These are phyloP conservation scores for Pampus argenteus DNA, from an alignment of 2,797 vertebrate species.

Conservation along the genomic window DNA sequence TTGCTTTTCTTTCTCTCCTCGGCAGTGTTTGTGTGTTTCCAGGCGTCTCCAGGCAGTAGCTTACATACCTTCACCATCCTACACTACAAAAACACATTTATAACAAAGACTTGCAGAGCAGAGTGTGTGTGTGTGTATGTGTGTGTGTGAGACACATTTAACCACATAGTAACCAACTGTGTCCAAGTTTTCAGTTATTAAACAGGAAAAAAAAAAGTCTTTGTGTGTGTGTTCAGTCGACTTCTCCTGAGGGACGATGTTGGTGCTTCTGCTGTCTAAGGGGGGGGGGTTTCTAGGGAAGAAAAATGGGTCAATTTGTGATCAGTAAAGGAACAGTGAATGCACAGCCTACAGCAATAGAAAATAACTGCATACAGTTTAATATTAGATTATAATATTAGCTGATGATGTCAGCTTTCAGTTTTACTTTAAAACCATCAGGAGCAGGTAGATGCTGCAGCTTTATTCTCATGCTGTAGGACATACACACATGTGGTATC, in stretches of 20 bases:
- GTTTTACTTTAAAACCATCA: neutral
- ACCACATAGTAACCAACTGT: slow-evolving; percentile 44
- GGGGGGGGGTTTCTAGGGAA: slow-evolving; percentile 50
- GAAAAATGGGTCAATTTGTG: slow-evolving; percentile 50
- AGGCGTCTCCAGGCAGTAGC: slow-evolving; percentile 53
- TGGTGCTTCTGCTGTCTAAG: slow-evolving; percentile 18
- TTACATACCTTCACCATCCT: slow-evolving; percentile 29
- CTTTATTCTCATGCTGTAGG: too few relatives aligned
- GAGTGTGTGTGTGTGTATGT: slow-evolving; percentile 27
- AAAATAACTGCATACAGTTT: neutral
- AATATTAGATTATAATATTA: neutral
- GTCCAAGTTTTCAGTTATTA: slow-evolving; percentile 37
- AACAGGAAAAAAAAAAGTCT: slow-evolving; percentile 27
- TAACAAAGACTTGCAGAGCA: slow-evolving; percentile 41
- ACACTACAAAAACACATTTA: slow-evolving; percentile 36
- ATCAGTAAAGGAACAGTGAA: slow-evolving; percentile 9
- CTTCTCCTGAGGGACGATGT: slow-evolving; percentile 34
- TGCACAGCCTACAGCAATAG: slow-evolving; percentile 1
- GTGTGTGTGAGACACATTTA: slow-evolving; percentile 38
- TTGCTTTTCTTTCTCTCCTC: slow-evolving; percentile 26
- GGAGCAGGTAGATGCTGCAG: neutral
- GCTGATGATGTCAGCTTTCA: neutral
- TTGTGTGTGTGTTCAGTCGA: slow-evolving; percentile 21
- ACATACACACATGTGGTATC: too few relatives aligned
- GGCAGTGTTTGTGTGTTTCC: slow-evolving; percentile 52